Evolutionary conservation across 2,797 vertebrate genomes (phyloP).

Genomic region (Staurois parvus): DNA sequence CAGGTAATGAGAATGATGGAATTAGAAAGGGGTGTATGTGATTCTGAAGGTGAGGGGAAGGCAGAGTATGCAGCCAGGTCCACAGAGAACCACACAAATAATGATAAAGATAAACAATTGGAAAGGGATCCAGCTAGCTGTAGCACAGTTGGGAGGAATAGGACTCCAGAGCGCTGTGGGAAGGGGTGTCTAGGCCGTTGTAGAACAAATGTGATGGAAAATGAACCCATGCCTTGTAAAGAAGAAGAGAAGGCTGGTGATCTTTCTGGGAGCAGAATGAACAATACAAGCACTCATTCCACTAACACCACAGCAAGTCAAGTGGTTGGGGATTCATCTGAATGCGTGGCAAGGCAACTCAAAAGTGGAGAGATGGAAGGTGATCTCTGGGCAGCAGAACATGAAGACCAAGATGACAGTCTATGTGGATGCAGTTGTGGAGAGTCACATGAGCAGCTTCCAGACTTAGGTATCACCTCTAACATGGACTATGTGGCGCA

Average conservation of each 20-base stretch:
- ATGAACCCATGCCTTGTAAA: background rate
- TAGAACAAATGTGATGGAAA: too few relatives aligned
- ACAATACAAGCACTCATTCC: background rate
- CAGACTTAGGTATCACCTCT: background rate
- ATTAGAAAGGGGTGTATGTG: too few relatives aligned
- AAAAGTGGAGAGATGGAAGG: background rate
- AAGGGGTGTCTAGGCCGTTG: background rate
- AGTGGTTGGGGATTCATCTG: background rate
- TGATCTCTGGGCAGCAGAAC: background rate
- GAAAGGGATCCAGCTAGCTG: background rate
- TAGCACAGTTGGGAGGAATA: background rate
- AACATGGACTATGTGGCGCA: background rate
- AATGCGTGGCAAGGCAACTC: background rate
- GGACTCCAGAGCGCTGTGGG: too few relatives aligned
- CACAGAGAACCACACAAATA: too few relatives aligned
- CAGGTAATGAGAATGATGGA: too few relatives aligned
- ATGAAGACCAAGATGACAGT: background rate
- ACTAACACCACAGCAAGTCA: background rate
- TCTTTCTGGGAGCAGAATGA: background rate
- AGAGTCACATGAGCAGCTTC: background rate
- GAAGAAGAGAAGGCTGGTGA: background rate
- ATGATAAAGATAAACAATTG: background rate
- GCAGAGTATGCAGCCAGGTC: too few relatives aligned
- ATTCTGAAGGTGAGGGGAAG: too few relatives aligned
- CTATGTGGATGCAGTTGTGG: background rate